Conservation (phyloP, 2,888 invertebrate species). For the Luperina testacea region DNA sequence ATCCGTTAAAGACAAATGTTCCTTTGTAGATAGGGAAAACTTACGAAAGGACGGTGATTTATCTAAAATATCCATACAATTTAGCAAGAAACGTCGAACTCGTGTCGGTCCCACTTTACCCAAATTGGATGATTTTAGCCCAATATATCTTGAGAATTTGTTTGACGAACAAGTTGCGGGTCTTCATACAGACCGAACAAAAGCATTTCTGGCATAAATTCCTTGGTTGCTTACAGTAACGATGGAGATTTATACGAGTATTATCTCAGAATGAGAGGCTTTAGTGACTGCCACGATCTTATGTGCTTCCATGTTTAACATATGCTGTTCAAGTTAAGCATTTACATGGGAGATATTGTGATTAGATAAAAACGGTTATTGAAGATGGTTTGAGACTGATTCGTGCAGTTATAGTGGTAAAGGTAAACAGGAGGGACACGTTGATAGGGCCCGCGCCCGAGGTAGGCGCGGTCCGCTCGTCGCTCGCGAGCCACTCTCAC, state of each 20-base stretch:
- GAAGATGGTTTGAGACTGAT: slow-evolving; percentile 17
- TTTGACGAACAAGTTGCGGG: slow-evolving; percentile 85
- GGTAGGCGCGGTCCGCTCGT: slow-evolving; percentile 60
- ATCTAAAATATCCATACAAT: slow-evolving; percentile 89
- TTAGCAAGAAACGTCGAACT: slow-evolving; percentile 86
- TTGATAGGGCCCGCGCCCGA: slow-evolving; percentile 57
- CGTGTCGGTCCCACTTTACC: slow-evolving; percentile 86
- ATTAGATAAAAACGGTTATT: slow-evolving; percentile 5
- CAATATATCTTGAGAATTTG: slow-evolving; percentile 87
- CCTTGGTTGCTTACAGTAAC: slow-evolving; percentile 84
- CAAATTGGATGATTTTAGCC: slow-evolving; percentile 87
- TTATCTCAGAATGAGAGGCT: slow-evolving; percentile 78
- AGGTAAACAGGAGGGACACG: slow-evolving; percentile 63
- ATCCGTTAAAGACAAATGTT: slow-evolving; percentile 86
- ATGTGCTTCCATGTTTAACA: slow-evolving; percentile 66
- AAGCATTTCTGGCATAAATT: slow-evolving; percentile 84
- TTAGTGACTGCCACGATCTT: slow-evolving; percentile 72
- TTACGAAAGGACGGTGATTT: slow-evolving; percentile 85
- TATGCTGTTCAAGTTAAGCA: slow-evolving; percentile 22
- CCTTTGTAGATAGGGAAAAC: slow-evolving; percentile 85
- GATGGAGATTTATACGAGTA: slow-evolving; percentile 79
- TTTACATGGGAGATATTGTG: neutral
- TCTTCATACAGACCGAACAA: slow-evolving; percentile 80
- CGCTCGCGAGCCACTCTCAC: slow-evolving; percentile 75
- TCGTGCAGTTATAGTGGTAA: slow-evolving; percentile 24